Conservation (phyloP, 64 coral and sea anemone genomes). For the Astreopora myriophthalma region DNA sequence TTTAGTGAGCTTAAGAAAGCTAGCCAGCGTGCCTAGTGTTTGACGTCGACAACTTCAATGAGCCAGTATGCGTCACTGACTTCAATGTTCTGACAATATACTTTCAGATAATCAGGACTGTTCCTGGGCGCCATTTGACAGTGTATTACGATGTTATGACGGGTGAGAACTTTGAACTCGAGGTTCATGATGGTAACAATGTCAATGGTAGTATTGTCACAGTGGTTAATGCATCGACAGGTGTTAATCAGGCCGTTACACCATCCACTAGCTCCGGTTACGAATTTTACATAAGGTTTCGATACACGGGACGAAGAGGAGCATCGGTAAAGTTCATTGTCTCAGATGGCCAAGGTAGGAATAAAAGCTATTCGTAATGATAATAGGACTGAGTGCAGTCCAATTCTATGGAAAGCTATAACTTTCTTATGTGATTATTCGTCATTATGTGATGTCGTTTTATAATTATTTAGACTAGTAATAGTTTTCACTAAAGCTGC, state of each 20-base stretch:
- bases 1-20: too few relatives aligned
- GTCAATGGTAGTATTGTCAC: slow-evolving; percentile 37
- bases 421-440: too few relatives aligned
- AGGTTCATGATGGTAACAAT: slow-evolving; percentile 57
- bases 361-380: neutral
- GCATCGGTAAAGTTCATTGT: slow-evolving; percentile 15
- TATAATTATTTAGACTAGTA: too few relatives aligned
- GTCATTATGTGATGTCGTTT: too few relatives aligned
- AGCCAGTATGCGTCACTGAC: too few relatives aligned
- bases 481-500: too few relatives aligned
- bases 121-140: slow-evolving; percentile 9
- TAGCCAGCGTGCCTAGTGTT: neutral
- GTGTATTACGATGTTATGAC: slow-evolving; percentile 50
- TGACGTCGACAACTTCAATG: too few relatives aligned
- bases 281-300: slow-evolving; percentile 65
- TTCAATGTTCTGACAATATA: neutral
- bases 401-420: too few relatives aligned
- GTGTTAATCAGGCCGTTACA: slow-evolving; percentile 28
- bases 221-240: neutral
- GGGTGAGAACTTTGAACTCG: slow-evolving; percentile 48
- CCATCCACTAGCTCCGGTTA: slow-evolving; percentile 49
- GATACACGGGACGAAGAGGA: slow-evolving; percentile 14
- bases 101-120: slow-evolving; percentile 46
- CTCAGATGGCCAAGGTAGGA: slow-evolving; percentile 38
- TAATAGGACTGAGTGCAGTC: too few relatives aligned